These are phyloP conservation scores for Saccopteryx leptura DNA, from an alignment of 2,113 vertebrate genomes.

Conservation along the genomic window DNA sequence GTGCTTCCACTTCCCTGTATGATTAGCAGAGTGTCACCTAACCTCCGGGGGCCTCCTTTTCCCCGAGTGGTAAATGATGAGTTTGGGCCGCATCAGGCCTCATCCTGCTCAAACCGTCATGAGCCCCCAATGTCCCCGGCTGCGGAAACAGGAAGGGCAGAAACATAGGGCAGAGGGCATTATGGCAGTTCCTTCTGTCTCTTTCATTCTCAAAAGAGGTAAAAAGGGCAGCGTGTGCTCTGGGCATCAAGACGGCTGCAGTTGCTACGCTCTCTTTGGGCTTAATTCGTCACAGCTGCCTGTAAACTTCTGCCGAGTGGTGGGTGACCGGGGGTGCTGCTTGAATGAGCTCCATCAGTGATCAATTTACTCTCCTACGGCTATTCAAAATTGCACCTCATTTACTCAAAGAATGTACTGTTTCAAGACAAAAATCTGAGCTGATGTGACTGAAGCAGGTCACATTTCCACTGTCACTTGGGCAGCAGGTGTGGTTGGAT, in stretches of 20 bases:
- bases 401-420: constrained; percentile 83
- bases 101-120: neutral
- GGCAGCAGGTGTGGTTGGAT: constrained; percentile 58
- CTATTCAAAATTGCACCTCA: constrained; percentile 80
- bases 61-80: constrained; percentile 42
- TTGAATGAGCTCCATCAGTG: constrained; percentile 21
- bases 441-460: constrained; percentile 80
- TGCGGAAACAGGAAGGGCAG: constrained; percentile 18
- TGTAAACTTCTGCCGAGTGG: constrained; percentile 68
- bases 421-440: constrained; percentile 84
- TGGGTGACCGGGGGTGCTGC: constrained; percentile 50
- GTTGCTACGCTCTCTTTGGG: constrained; percentile 62
- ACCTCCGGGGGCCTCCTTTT: constrained; percentile 3
- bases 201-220: constrained; percentile 69
- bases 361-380: constrained; percentile 72
- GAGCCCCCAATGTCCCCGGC: neutral
- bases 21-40: constrained; percentile 56
- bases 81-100: neutral
- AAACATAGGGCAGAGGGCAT: neutral
- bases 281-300: constrained; percentile 77
- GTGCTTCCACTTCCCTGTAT: constrained; percentile 12
- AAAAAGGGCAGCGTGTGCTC: constrained; percentile 75
- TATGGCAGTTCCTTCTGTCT: neutral
- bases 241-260: constrained; percentile 54
- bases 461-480: constrained; percentile 63